Conservation (phyloP, 2,888 invertebrate species). For the Tupiocoris notatus region DNA sequence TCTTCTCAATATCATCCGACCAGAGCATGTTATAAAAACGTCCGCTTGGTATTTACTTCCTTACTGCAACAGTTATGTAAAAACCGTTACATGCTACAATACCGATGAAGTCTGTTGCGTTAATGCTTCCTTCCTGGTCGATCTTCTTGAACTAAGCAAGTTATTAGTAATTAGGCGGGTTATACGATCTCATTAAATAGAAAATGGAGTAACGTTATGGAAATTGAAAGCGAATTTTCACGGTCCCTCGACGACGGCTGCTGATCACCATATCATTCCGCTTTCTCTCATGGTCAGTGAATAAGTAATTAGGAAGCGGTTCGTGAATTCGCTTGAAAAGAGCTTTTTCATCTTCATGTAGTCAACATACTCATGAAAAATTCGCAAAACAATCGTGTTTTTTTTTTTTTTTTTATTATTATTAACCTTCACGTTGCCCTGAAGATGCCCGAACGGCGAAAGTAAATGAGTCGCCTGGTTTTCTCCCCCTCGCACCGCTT, state of each 20-base stretch:
- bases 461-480: neutral
- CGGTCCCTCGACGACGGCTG: neutral
- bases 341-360: too few species aligned
- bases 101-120: too few species aligned
- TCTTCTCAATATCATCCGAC: too few species aligned
- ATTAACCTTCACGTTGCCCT: too few species aligned
- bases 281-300: constrained; percentile 29
- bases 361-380: too few species aligned
- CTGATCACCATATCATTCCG: neutral
- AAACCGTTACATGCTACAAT: too few species aligned
- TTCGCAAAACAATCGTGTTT: too few species aligned
- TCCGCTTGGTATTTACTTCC: too few species aligned
- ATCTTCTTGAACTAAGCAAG: neutral
- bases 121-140: neutral
- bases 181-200: constrained; percentile 17
- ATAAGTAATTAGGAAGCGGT: constrained; percentile 21
- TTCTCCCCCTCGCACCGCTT: neutral
- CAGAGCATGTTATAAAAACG: too few species aligned
- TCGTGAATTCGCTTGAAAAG: neutral
- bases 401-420: too few species aligned
- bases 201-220: constrained; percentile 4
- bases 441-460: too few species aligned
- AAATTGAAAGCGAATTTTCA: constrained; percentile 33
- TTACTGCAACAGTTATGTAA: too few species aligned
- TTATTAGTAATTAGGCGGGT: neutral